Conservation (phyloP, 2,888 invertebrate genomes). For the Agonopterix alstromeriana region DNA sequence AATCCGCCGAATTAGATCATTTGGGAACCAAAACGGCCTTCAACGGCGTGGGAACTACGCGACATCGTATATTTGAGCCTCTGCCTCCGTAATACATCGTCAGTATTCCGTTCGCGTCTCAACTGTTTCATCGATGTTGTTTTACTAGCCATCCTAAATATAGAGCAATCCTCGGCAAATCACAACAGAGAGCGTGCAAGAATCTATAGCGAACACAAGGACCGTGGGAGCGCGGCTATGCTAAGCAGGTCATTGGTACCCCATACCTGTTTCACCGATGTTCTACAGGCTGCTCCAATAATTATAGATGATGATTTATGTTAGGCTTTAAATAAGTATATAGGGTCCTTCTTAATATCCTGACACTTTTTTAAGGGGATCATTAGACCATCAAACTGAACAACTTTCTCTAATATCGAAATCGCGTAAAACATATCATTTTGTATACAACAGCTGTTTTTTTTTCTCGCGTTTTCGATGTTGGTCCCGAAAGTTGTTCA, state of each 20-base stretch:
- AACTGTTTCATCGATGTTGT: conserved; percentile 57
- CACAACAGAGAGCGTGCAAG: conserved; percentile 70
- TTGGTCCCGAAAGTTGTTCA: too few relatives aligned
- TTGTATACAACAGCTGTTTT: too few relatives aligned
- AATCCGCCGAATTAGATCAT: conserved; percentile 3
- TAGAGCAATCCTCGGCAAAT: conserved; percentile 76
- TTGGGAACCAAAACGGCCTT: neutral
- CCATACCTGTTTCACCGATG: conserved; percentile 49
- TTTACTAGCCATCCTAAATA: conserved; percentile 72
- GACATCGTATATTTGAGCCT: neutral
- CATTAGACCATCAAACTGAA: too few relatives aligned
- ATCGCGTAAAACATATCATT: too few relatives aligned
- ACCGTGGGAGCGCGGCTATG: conserved; percentile 71
- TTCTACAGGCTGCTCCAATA: conserved; percentile 39
- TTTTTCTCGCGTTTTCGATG: too few relatives aligned
- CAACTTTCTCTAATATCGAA: too few relatives aligned
- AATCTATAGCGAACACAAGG: conserved; percentile 55
- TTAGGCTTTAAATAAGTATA: too few relatives aligned
- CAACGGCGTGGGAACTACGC: conserved; percentile 7
- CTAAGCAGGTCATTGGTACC: conserved; percentile 74
- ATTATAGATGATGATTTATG: conserved; percentile 4
- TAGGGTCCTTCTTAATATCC: too few relatives aligned
- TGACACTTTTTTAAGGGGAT: too few relatives aligned
- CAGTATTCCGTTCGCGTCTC: conserved; percentile 42
- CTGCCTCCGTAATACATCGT: neutral